Percentiles rank a stretch among this genome's conserved stretches.
phyloP scores from a whole-genome alignment of 2,113 vertebrate species.

The Lepus americanus region DNA sequence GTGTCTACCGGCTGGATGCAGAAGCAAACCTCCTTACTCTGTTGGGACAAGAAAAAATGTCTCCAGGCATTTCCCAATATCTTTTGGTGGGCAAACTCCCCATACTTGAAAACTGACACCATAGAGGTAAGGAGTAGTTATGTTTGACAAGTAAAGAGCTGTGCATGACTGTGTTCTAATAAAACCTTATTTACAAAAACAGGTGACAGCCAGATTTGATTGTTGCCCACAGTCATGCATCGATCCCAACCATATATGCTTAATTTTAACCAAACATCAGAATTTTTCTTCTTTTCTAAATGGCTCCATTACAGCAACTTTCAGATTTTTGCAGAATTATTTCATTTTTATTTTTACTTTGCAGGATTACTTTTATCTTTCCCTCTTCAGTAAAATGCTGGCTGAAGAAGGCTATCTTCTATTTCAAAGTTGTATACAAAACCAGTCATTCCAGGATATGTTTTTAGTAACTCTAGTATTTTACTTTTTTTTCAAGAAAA shows the following conservation, averaged over 20 bases:
- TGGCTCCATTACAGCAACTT: no score
- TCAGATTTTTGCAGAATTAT: no score
- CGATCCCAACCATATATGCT: neutral
- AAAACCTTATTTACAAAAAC: neutral
- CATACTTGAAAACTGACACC: neutral
- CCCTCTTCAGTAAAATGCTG: neutral
- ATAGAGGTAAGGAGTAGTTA: neutral
- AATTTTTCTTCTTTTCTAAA: neutral
- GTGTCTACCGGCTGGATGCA: neutral
- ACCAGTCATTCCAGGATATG: neutral
- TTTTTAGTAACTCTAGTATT: no score
- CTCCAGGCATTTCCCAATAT: neutral
- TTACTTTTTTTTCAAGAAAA: no score
- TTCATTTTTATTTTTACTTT: no score
- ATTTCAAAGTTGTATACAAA: neutral
- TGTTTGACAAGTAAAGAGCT: neutral
- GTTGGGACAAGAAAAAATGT: neutral
- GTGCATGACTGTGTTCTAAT: neutral
- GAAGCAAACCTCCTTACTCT: rapidly evolving
- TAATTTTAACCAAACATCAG: neutral
- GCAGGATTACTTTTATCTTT: neutral
- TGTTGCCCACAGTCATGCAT: neutral
- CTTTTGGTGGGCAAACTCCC: neutral
- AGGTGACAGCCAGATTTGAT: rapidly evolving
- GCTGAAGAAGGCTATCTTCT: neutral